Conservation (phyloP, 2,888 invertebrate species). For the Eustalomyia histrio region DNA sequence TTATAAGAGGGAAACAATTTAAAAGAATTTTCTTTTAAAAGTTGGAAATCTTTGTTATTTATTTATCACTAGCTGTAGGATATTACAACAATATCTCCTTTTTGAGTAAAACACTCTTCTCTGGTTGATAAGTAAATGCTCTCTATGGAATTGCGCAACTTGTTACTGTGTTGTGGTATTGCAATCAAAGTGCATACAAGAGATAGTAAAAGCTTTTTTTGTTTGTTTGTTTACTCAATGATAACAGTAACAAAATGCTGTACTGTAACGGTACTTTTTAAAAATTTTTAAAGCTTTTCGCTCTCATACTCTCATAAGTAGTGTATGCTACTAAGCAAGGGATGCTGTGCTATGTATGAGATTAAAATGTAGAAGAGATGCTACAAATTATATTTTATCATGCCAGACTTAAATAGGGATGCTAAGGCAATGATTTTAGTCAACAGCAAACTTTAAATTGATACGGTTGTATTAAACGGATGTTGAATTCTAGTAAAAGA, state of each 20-base stretch:
- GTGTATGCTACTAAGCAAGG: neutral
- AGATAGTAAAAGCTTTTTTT: neutral
- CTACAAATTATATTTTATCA: constrained; percentile 4
- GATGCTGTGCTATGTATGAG: neutral
- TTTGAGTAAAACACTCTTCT: neutral
- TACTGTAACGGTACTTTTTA: neutral
- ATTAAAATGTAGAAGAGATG: neutral
- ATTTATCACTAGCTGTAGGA: neutral
- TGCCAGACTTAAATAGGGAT: constrained; percentile 58
- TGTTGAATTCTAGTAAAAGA: constrained; percentile 3
- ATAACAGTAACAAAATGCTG: neutral
- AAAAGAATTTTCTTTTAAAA: too few relatives aligned
- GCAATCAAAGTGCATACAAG: neutral
- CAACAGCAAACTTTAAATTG: constrained; percentile 76
- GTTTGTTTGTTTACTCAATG: neutral
- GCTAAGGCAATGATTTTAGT: constrained; percentile 71
- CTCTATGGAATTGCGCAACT: neutral
- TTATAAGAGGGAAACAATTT: too few relatives aligned
- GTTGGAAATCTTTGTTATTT: neutral
- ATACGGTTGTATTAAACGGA: constrained; percentile 74
- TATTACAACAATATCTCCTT: too few relatives aligned
- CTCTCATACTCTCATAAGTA: neutral
- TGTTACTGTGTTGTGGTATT: neutral
- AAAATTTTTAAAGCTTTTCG: neutral
- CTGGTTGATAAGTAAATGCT: neutral